Evolutionary conservation across 2,888 invertebrate species (phyloP), one percentile per base, ranked within the genome.

Genomic region (Blera fallax): DNA sequence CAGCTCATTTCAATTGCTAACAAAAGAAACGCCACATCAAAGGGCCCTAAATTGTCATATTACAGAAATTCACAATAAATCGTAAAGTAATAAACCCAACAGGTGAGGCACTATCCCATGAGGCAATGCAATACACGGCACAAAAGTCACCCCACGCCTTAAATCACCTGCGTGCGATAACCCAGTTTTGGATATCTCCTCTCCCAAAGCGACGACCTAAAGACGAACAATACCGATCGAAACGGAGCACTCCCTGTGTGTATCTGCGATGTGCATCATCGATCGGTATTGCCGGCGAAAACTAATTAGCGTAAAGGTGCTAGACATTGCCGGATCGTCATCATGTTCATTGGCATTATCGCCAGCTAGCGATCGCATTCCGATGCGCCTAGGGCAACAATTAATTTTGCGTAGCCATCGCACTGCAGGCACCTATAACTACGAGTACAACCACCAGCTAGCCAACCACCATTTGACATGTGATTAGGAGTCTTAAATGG

Each of bases 401-500:
- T 72, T 67, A 83, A 83, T 78, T 82, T 82, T 48, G 69, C 69
- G 40, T 40, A 43, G 29, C 54, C 32, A 34, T 11, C 74, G 16
- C 65, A 54, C 54, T 52, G 48, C 27, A 3, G 14, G 18, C 21
- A 50, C 14, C 48, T 27, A 48, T 6, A 1, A 45, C 14, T 18
- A 16, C 3, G 45, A 27, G 18, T n/a, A 11, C 50, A 11, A 29
- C 43, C 43, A 76, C n/a, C 43, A 18, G n/a, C n/a, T n/a, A n/a
- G n/a, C n/a, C 34, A 32, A 52, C 52, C 34, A 21, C 40, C 40
- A 83, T 83, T 78, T 88, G 88, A 90, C 90, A 91, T 91, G 90
- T 91, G 91, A 91, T 91, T 91, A 91, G 91, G 90, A 90, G 91
- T 90, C 83, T 91, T 91, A 91, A 91, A 91, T 91, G 91, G 91